Base-by-base conservation (phyloP, 2,113 vertebrate species). In the Urocolius indicus region DNA sequence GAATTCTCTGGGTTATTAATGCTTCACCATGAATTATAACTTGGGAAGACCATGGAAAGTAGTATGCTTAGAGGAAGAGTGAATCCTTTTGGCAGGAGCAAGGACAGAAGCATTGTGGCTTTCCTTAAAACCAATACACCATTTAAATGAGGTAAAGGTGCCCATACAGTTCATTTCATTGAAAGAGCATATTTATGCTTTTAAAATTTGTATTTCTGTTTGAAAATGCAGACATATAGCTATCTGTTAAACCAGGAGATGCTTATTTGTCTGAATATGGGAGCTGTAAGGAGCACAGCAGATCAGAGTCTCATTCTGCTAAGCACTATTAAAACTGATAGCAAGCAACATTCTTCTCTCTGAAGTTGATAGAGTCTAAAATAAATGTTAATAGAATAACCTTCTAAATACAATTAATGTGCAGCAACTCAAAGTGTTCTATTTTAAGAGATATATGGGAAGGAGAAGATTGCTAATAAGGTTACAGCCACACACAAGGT, bases 331-430 rank as follows among this genome's bases (percentile, higher is more conserved):
- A 92, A 92, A 90, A 93, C 48, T 72, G 82, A 94, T 84, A 78
- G 61, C 61, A 90, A 93, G 94, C 10, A 27, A 83, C 79, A 88
- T 90, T 80, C 41, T 38, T 72, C 52, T 92, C 79, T 59, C 55
- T 86, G 68, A 88, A 88, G 93, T 85, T 6, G 1, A 80, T 90
- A 90, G 46, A 91, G 26, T 86, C 57, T 81, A 90, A 95, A 95
- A 95, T 71, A 96, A 94, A 92, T 81, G 57, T 65, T 95, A 89
- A 69, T 86, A 88, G 79, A 86, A 93, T 95, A 94, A 93, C 87
- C 87, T 90, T 92, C 85, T 94, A 92, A 93, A 93, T 78, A 89
- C 30, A 88, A 80, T 88, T 90, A 95, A 91, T 77, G 55, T 43
- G 20, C 45, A 80, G 32, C 48, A 95, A 66, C 71, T 86, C 87